A percentile compares a stretch with the other conserved stretches of the same genome.
Conservation (phyloP, 1,140 invertebrate species). For the Cotesia glomerata region DNA sequence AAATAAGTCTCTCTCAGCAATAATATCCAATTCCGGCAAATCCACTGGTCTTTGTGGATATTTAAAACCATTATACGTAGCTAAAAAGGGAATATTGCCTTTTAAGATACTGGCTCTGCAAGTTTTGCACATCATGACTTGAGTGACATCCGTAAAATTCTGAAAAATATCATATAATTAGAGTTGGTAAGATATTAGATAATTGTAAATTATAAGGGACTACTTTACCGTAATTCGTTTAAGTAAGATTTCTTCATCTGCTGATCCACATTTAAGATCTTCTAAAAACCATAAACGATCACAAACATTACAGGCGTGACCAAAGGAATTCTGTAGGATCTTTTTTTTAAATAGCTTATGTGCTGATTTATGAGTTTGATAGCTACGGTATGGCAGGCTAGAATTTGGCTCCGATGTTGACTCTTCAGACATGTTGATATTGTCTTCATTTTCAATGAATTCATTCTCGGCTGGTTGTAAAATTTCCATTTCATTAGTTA, state of each 20-base stretch:
- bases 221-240: constrained; percentile 8
- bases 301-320: constrained; percentile 6
- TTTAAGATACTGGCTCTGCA: not conserved
- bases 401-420: not conserved
- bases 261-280: not conserved
- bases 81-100: constrained; percentile 1
- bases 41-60: constrained; percentile 17
- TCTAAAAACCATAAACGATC: constrained; percentile 16
- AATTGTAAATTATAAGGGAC: not conserved
- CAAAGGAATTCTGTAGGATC: constrained; percentile 3
- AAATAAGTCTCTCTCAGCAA: constrained; percentile 15
- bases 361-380: not conserved
- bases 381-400: not conserved
- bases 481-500: not conserved
- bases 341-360: constrained; percentile 12
- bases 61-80: constrained; percentile 16
- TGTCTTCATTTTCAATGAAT: not conserved
- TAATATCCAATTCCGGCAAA: constrained; percentile 3
- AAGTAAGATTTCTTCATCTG: not conserved
- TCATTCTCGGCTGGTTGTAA: not conserved
- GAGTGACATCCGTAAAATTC: not conserved
- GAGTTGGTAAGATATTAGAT: not conserved
- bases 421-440: not conserved
- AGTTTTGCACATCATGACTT: not conserved
- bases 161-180: not conserved